These are phyloP conservation scores for Drosophila burlai DNA, from an alignment of 1,140 invertebrate genomes.

Conservation along the genomic window DNA sequence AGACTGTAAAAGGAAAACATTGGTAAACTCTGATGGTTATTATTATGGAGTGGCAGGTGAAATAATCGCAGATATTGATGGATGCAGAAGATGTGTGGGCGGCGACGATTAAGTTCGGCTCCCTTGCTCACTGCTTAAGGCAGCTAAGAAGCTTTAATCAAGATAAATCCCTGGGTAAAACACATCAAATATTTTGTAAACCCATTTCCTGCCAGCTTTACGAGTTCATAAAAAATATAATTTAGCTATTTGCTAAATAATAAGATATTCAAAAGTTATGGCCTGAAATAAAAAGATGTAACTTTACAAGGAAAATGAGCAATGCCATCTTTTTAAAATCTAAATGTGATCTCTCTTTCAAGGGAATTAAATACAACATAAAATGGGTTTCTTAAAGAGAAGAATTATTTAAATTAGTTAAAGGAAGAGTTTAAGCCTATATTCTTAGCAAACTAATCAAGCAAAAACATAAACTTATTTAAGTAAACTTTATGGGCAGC, in stretches of 20 bases:
- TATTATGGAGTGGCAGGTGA: conserved; percentile 46
- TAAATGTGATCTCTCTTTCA: not conserved
- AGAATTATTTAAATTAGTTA: not conserved
- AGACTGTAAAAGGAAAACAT: conserved; percentile 6
- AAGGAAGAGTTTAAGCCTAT: not conserved
- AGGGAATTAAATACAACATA: not conserved
- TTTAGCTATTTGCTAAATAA: not conserved
- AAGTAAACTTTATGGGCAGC: conserved; percentile 3
- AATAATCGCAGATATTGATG: conserved; percentile 46
- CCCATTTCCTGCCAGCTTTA: not conserved
- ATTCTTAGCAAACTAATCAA: not conserved
- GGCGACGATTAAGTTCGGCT: conserved; percentile 7
- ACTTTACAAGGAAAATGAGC: not conserved
- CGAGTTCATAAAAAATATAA: conserved; percentile 5
- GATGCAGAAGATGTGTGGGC: conserved; percentile 5
- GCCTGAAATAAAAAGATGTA: not conserved
- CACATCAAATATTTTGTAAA: not conserved
- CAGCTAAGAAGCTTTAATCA: not conserved
- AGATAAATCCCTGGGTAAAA: not conserved
- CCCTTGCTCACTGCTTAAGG: conserved; percentile 19
- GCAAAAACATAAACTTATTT: conserved; percentile 12
- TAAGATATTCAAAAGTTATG: not conserved
- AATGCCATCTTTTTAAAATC: not conserved
- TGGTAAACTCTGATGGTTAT: conserved; percentile 36
- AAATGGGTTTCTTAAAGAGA: not conserved